Conservation (phyloP, 92 coral and sea anemone genomes). For the Porites divaricata region DNA sequence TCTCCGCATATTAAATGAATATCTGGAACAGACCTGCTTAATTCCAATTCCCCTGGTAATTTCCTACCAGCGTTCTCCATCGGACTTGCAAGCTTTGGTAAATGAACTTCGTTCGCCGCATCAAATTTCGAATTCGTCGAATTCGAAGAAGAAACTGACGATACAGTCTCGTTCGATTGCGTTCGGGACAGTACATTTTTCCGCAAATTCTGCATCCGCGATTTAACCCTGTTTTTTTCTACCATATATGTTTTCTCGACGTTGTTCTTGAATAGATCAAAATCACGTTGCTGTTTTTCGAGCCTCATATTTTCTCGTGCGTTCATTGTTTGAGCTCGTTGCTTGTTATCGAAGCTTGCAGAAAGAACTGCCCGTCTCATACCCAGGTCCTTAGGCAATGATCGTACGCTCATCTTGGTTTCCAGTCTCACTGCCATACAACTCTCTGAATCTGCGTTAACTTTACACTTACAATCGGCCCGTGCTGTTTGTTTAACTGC, state of each 20-base stretch:
- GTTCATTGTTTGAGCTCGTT: constrained; percentile 37
- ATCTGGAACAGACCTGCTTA: constrained; percentile 24
- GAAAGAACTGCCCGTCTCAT: constrained; percentile 3
- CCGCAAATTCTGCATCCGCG: constrained; percentile 31
- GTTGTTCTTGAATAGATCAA: constrained; percentile 25
- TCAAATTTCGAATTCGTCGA: background rate
- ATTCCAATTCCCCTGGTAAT: background rate
- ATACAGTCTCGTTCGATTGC: constrained; percentile 6
- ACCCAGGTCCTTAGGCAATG: background rate
- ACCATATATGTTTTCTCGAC: constrained; percentile 19
- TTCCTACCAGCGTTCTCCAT: background rate
- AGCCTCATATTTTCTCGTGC: constrained; percentile 38
- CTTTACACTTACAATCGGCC: background rate
- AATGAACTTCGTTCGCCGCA: background rate
- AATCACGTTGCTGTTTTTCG: constrained; percentile 31
- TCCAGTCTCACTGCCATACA: background rate
- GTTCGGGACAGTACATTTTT: constrained; percentile 18
- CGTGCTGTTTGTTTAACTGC: background rate
- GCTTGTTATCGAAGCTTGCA: constrained; percentile 41
- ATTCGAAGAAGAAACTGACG: background rate
- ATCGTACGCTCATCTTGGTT: constrained; percentile 4
- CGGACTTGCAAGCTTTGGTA: constrained; percentile 16
- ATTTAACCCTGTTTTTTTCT: constrained; percentile 29
- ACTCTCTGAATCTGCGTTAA: background rate
- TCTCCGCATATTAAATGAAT: background rate